Conservation (phyloP, 2,113 vertebrate species). For the Percina caprodes region DNA sequence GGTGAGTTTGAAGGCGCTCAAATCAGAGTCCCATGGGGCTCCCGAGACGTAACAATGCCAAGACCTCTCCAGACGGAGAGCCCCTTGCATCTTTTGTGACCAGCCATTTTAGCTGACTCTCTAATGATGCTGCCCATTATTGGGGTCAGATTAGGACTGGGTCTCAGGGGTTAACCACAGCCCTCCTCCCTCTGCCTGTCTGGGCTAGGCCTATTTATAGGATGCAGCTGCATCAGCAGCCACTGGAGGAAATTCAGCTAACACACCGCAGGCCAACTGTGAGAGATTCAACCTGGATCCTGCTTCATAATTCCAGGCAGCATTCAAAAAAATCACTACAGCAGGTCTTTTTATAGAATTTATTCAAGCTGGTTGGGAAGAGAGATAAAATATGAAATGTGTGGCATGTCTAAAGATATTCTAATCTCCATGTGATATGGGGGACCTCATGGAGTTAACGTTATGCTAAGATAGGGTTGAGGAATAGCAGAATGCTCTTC, state of each 20-base stretch:
- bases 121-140: conserved; percentile 62
- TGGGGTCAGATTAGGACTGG: conserved; percentile 68
- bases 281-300: conserved; percentile 69
- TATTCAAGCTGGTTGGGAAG: conserved; percentile 7
- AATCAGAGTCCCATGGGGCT: conserved; percentile 27
- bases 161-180: conserved; percentile 73
- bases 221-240: conserved; percentile 74
- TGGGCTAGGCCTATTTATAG: conserved; percentile 79
- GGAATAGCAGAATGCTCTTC: conserved; percentile 23
- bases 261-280: conserved; percentile 61
- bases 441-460: conserved; percentile 26
- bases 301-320: conserved; percentile 45
- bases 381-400: conserved; percentile 16
- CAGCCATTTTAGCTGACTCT: conserved; percentile 41
- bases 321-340: conserved; percentile 31
- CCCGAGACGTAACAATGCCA: conserved; percentile 21
- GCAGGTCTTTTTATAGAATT: conserved; percentile 13
- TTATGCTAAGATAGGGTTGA: conserved; percentile 8
- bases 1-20: conserved; percentile 42
- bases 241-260: conserved; percentile 67
- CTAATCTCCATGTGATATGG: conserved; percentile 10
- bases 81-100: conserved; percentile 19
- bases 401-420: conserved; percentile 5
- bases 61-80: conserved; percentile 28
- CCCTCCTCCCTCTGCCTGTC: conserved; percentile 60